Evolutionary conservation across 2,797 vertebrate genomes (phyloP).

Genomic region (Lophura swinhoii): DNA sequence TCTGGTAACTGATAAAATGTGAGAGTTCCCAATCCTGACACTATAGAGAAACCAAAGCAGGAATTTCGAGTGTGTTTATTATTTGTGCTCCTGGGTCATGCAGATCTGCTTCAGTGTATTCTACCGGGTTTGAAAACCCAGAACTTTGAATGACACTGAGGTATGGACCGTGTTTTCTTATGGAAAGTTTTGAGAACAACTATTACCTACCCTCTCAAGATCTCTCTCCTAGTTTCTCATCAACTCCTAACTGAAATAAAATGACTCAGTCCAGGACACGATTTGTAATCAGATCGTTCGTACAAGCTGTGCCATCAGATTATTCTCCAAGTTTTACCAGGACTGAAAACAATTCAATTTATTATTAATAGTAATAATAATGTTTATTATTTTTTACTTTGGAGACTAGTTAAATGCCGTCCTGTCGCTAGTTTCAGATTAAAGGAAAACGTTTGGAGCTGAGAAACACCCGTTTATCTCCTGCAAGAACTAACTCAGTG

Average conservation of each 20-base stretch:
- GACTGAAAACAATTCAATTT: background rate
- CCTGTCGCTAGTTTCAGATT: background rate
- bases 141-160: slow-evolving; percentile 19
- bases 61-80: slow-evolving; percentile 61
- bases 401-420: background rate
- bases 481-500: background rate
- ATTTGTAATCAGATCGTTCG: background rate
- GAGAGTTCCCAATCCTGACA: slow-evolving; percentile 66
- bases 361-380: background rate
- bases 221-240: background rate
- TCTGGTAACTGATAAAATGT: slow-evolving; percentile 82
- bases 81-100: slow-evolving; percentile 50
- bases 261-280: background rate
- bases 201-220: background rate
- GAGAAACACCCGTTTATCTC: background rate
- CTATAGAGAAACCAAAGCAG: slow-evolving; percentile 61
- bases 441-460: background rate
- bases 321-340: background rate
- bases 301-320: background rate
- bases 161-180: background rate
- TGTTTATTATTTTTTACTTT: too few relatives aligned
- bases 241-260: slow-evolving; percentile 13
- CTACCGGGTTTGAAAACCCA: slow-evolving; percentile 6
- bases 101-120: slow-evolving; percentile 6
- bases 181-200: background rate